Base-by-base conservation (phyloP, 2,797 vertebrate species). In the Trematomus bernacchii region DNA sequence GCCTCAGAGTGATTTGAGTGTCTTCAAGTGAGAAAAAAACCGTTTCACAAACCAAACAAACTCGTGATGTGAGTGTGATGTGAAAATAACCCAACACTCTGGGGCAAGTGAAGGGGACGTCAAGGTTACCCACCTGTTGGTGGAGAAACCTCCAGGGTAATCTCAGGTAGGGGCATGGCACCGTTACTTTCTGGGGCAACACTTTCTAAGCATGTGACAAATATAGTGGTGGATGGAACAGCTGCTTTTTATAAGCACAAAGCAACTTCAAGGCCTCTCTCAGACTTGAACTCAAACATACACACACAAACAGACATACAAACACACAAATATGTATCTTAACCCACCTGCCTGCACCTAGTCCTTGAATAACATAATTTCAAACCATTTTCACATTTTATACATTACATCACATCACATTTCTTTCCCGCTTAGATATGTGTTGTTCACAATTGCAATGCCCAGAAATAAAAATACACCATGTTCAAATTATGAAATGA, bases 171-270 rank as follows among this genome's bases (percentile, higher is more conserved):
- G 78, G 89, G 88, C 76, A 54, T 84, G 62, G 79, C 86, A 80
- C 86, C 90, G 40, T 87, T 94, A 93, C 91, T 92, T 73, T 93
- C 94, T 85, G 93, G 88, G 71, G 89, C 90, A 93, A 94, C 92
- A 91, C 89, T 94, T 91, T 95, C 95, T 96, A 93, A 95, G 87
- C 90, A 79, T 94, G 90, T 94, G 90, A 95, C 93, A 95, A 85
- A 95, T 92, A 95, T 89, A 94, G 85, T 85, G 81, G 75, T 83
- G 80, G 91, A 94, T 94, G 93, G 91, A 94, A 92, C 84, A 89
- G 88, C 80, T 88, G 87, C 89, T 92, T 94, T 84, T 89, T 55
- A 87, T 71, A 87, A 90, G 90, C 92, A 91, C 81, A 88, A 89
- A 93, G 84, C 89, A 89, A 83, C 73, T 71, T 77, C 73, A 78